These are phyloP conservation scores for Poeciliopsis occidentalis DNA, from an alignment of 2,113 vertebrate genomes.

Conservation along the genomic window DNA sequence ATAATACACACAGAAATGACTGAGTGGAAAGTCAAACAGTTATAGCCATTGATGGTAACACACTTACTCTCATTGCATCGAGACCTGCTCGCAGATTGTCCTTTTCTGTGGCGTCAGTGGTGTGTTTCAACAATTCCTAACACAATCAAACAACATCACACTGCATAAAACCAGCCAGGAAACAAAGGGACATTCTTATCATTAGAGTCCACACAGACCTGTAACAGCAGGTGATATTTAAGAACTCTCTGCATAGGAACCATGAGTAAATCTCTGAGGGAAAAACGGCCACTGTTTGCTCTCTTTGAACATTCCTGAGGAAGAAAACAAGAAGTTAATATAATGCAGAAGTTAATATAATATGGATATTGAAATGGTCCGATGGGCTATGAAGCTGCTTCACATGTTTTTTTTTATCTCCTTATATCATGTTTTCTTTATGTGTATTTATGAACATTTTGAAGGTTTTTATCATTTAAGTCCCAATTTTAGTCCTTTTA, in stretches of 20 bases:
- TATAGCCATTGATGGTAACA: not conserved
- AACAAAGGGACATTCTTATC: not conserved
- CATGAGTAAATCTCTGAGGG: conserved; percentile 91
- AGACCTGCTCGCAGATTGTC: conserved; percentile 86
- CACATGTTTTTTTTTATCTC: too few relatives aligned
- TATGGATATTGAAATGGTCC: not conserved
- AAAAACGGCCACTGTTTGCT: conserved; percentile 90
- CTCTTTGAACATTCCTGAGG: conserved; percentile 90
- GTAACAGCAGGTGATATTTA: conserved; percentile 88
- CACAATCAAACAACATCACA: conserved; percentile 8
- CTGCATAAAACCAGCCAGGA: not conserved
- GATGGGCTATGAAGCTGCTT: too few relatives aligned
- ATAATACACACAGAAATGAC: not conserved
- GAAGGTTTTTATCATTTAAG: too few relatives aligned
- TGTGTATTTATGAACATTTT: too few relatives aligned
- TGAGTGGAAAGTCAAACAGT: not conserved
- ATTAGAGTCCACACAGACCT: conserved; percentile 43
- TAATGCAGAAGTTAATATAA: not conserved
- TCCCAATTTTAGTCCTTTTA: too few relatives aligned
- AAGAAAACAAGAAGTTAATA: conserved; percentile 4
- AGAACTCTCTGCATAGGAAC: conserved; percentile 94
- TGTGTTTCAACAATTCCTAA: conserved; percentile 91
- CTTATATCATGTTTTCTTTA: too few relatives aligned
- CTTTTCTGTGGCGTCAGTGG: conserved; percentile 81
- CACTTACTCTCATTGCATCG: conserved; percentile 87